Conservation (phyloP, 2,888 invertebrate species). For the Trissoscelio sp. region DNA sequence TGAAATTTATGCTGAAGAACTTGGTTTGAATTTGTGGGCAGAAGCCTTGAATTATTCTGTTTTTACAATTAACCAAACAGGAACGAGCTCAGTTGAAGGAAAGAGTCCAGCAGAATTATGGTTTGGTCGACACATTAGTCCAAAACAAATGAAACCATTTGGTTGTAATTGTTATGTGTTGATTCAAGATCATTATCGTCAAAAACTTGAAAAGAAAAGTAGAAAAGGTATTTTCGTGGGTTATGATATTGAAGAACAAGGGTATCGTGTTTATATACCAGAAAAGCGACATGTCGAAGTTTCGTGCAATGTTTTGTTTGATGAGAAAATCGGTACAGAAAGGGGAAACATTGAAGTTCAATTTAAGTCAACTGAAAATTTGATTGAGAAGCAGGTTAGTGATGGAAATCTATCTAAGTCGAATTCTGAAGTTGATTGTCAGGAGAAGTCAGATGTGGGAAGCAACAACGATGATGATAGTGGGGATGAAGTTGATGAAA, state of each 20-base stretch:
- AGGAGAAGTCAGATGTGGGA: no score
- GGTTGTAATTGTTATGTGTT: background rate
- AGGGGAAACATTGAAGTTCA: no score
- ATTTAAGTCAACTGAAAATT: no score
- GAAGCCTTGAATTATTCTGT: conserved; percentile 1
- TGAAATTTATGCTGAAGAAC: no score
- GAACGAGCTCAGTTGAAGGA: background rate
- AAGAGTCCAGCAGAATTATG: background rate
- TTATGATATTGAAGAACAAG: background rate
- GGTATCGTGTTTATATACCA: background rate
- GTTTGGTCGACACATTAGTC: background rate
- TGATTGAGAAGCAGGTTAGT: no score
- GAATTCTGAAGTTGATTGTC: no score
- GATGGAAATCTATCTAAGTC: no score
- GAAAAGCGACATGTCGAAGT: background rate
- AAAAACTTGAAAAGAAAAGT: background rate
- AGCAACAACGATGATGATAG: no score
- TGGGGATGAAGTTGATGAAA: no score
- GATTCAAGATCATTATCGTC: background rate
- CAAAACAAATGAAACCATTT: background rate
- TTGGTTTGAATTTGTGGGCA: conserved; percentile 3
- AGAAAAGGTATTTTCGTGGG: background rate
- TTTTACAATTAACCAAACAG: background rate
- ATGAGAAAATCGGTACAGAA: no score
- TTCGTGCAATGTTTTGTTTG: background rate